These are phyloP conservation scores for Cebidichthys violaceus DNA, from an alignment of 2,113 vertebrate species.

Conservation along the genomic window DNA sequence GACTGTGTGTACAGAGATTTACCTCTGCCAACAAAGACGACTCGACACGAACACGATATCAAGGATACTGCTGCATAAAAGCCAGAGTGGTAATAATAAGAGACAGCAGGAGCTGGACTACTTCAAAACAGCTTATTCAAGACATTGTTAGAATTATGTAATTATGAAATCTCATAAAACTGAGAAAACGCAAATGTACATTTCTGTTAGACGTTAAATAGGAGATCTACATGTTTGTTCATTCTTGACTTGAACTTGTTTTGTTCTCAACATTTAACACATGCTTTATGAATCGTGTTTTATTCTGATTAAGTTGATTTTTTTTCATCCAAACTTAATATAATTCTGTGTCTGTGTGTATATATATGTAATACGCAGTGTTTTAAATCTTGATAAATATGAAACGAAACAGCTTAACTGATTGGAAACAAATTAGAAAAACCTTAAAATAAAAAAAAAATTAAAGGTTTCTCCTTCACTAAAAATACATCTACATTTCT, in stretches of 20 bases:
- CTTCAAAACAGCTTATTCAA: neutral
- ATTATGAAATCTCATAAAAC: neutral
- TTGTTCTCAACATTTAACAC: neutral
- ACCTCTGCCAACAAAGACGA: constrained; percentile 56
- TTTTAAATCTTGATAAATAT: neutral
- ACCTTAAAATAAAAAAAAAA: neutral
- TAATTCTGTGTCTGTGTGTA: neutral
- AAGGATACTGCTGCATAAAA: constrained; percentile 43
- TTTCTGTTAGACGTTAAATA: neutral
- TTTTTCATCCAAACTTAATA: neutral
- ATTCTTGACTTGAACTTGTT: neutral
- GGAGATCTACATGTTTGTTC: neutral
- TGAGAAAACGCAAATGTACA: neutral
- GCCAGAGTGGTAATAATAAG: constrained; percentile 6
- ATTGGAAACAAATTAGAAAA: neutral
- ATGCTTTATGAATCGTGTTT: neutral
- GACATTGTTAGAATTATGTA: neutral
- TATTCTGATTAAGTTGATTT: neutral
- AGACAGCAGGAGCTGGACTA: neutral
- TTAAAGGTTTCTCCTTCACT: neutral
- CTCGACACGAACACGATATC: constrained; percentile 19
- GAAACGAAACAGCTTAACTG: neutral
- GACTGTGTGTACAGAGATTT: constrained; percentile 60
- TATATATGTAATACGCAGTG: neutral
- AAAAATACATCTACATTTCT: neutral